Evolutionary conservation across 1,140 invertebrate species (phyloP).

Genomic region (Drosophila ercepeae): DNA sequence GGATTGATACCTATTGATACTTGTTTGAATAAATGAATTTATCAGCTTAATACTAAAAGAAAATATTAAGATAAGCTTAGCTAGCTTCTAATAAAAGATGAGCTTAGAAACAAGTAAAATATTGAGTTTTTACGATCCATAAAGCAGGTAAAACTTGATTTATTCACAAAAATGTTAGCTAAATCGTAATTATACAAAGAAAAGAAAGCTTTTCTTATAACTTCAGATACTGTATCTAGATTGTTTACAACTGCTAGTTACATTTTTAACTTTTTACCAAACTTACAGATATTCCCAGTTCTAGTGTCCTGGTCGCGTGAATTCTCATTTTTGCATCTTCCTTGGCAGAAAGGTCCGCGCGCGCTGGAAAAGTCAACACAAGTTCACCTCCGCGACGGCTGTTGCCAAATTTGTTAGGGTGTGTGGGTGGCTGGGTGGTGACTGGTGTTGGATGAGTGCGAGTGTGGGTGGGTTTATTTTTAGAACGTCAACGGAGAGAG

Average conservation of each 20-base stretch:
- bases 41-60: no score
- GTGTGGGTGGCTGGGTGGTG: constrained; percentile 17
- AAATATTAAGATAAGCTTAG: no score
- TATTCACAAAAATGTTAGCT: no score
- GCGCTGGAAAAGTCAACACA: constrained; percentile 47
- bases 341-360: constrained; percentile 30
- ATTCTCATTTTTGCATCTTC: constrained; percentile 45
- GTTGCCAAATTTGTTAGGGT: constrained; percentile 33
- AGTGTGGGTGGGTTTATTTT: constrained; percentile 39
- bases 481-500: constrained; percentile 15
- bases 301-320: constrained; percentile 14
- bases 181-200: no score
- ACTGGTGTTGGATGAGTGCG: neutral
- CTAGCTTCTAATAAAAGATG: no score
- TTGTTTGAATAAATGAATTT: no score
- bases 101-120: no score
- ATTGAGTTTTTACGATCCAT: no score
- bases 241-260: no score
- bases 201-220: no score
- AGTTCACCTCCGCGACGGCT: constrained; percentile 34
- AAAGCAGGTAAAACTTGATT: no score
- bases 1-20: neutral
- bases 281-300: constrained; percentile 43
- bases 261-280: neutral
- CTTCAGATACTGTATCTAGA: no score